Percentiles rank a stretch among this genome's conserved stretches.
Evolutionary conservation across 2,113 vertebrate genomes (phyloP).

Genomic region (Salvelinus namaycush): DNA sequence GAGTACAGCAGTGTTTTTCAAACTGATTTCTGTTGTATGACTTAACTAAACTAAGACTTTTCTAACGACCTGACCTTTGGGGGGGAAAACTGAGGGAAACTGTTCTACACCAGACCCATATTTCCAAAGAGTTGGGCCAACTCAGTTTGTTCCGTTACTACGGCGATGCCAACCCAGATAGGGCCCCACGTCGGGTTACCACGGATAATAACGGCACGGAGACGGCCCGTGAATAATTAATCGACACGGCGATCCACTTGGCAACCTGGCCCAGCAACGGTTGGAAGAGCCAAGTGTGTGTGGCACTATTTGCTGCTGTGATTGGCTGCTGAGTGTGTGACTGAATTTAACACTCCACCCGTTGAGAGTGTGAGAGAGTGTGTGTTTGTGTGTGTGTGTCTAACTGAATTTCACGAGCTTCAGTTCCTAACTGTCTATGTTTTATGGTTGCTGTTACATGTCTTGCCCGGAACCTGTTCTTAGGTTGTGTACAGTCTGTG

Average conservation of each 20-base stretch:
- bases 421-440: too few relatives aligned
- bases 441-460: too few relatives aligned
- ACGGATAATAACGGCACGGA: conserved; percentile 29
- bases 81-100: too few relatives aligned
- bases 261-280: conserved; percentile 47
- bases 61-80: too few relatives aligned
- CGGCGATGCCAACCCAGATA: conserved; percentile 12
- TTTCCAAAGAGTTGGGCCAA: background rate
- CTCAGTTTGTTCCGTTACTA: background rate
- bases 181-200: conserved; percentile 39
- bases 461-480: too few relatives aligned
- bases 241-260: conserved; percentile 16
- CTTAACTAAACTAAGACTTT: too few relatives aligned
- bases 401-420: background rate
- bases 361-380: background rate
- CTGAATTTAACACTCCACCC: background rate
- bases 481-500: too few relatives aligned
- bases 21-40: too few relatives aligned
- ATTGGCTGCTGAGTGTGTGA: conserved; percentile 3
- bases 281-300: conserved; percentile 1
- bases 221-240: conserved; percentile 63
- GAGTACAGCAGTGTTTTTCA: too few relatives aligned
- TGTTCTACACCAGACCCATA: too few relatives aligned
- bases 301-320: background rate
- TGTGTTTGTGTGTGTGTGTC: background rate